phyloP scores from a whole-genome alignment of 2,113 vertebrate genomes.

The Semnornis frantzii region DNA sequence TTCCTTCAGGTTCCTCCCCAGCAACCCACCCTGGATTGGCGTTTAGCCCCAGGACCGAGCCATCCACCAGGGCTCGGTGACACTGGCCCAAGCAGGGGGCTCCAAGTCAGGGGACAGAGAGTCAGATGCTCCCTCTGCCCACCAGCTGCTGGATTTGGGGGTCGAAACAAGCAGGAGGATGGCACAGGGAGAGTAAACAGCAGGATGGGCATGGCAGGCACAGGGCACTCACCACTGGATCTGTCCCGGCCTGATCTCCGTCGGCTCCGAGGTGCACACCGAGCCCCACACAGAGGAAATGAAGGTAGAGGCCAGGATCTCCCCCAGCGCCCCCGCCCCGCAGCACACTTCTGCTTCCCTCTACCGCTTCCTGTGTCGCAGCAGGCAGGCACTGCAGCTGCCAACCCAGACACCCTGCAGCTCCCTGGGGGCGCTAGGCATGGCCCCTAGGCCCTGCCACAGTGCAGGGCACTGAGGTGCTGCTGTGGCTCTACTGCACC shows the following conservation, averaged over 20 bases:
- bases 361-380: not conserved
- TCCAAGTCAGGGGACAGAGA: fast-evolving
- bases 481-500: not conserved
- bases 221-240: not conserved
- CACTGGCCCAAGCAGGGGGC: not conserved
- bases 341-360: slow-evolving; percentile 56
- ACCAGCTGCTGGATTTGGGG: not conserved
- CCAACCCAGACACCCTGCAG: fast-evolving
- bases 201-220: fast-evolving
- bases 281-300: slow-evolving; percentile 16
- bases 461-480: fast-evolving
- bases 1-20: not conserved
- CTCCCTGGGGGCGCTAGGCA: fast-evolving
- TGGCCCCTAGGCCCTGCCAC: fast-evolving
- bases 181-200: fast-evolving
- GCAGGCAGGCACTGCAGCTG: not conserved
- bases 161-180: fast-evolving
- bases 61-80: fast-evolving
- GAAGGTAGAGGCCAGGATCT: not conserved
- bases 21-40: fast-evolving
- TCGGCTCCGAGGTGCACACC: not conserved
- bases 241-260: fast-evolving
- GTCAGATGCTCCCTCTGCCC: not conserved
- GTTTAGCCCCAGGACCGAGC: not conserved
- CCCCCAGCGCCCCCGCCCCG: fast-evolving